Percentiles rank a stretch among this genome's conserved stretches.
These are phyloP conservation scores for Caenorhabditis sp. DNA, from an alignment of 2,888 invertebrate genomes.

Conservation along the genomic window DNA sequence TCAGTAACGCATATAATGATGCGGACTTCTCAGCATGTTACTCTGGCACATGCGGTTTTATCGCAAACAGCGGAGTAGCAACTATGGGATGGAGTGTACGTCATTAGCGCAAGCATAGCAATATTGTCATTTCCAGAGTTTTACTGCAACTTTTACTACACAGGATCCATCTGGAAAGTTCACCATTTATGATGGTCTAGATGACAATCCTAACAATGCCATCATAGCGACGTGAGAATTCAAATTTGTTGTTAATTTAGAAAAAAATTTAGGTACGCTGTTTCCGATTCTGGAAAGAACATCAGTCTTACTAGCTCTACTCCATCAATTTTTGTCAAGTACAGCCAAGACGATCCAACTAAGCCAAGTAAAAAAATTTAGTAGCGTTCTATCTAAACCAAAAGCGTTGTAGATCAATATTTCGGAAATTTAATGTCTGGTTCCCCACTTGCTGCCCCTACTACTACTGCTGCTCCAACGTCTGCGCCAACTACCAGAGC, in stretches of 20 bases:
- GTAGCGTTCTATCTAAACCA: background rate
- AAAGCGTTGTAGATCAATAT: conserved; percentile 38
- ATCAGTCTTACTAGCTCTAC: conserved; percentile 26
- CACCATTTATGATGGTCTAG: conserved; percentile 24
- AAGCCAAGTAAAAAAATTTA: conserved; percentile 21
- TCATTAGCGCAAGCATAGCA: too few relatives aligned
- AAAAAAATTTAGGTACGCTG: conserved; percentile 3
- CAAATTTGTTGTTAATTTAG: background rate
- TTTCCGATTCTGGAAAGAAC: background rate
- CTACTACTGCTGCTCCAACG: conserved; percentile 15
- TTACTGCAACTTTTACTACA: conserved; percentile 1
- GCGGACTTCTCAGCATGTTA: conserved; percentile 28
- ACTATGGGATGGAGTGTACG: conserved; percentile 44
- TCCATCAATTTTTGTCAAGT: conserved; percentile 24
- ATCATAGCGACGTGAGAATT: background rate
- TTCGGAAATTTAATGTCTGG: conserved; percentile 17
- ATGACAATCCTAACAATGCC: background rate
- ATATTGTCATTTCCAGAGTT: conserved; percentile 17
- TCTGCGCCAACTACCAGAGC: conserved; percentile 25
- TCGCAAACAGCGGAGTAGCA: conserved; percentile 40
- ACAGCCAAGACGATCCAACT: conserved; percentile 20
- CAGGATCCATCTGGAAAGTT: conserved; percentile 19
- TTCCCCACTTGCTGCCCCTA: conserved; percentile 15
- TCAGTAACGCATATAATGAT: conserved; percentile 29
- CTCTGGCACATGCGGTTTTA: conserved; percentile 21